Evolutionary conservation across 2,888 invertebrate species (phyloP).

Genomic region (Proisotoma minuta): DNA sequence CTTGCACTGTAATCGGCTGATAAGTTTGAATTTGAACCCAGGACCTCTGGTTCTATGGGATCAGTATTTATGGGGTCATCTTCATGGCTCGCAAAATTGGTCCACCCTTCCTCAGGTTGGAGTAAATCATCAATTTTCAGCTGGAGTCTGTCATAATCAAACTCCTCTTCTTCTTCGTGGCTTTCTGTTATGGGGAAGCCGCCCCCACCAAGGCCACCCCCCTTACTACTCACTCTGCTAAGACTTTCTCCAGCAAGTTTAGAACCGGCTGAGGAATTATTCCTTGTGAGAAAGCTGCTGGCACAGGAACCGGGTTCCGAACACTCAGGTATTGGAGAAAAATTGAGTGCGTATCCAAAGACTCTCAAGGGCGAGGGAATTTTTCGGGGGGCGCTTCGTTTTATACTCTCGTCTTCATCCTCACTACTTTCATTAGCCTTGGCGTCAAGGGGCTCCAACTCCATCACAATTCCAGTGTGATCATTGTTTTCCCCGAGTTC

Average conservation of each 20-base stretch:
- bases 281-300: conserved; percentile 8
- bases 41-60: neutral
- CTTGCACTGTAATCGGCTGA: neutral
- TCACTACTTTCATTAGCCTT: neutral
- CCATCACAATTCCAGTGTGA: neutral
- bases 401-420: neutral
- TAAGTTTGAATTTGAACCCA: neutral
- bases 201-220: neutral
- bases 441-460: too few relatives aligned
- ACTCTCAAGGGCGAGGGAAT: conserved; percentile 1
- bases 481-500: neutral
- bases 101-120: neutral
- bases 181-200: conserved; percentile 8
- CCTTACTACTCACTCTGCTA: neutral
- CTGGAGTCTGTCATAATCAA: neutral
- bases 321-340: conserved; percentile 7
- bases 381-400: conserved; percentile 2
- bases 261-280: neutral
- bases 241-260: conserved; percentile 5
- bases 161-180: neutral
- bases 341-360: neutral
- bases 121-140: neutral
- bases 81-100: neutral
- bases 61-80: neutral
- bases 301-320: conserved; percentile 5